phyloP scores from a whole-genome alignment of 2,888 invertebrate genomes.

The Drosophila villosipedis region DNA sequence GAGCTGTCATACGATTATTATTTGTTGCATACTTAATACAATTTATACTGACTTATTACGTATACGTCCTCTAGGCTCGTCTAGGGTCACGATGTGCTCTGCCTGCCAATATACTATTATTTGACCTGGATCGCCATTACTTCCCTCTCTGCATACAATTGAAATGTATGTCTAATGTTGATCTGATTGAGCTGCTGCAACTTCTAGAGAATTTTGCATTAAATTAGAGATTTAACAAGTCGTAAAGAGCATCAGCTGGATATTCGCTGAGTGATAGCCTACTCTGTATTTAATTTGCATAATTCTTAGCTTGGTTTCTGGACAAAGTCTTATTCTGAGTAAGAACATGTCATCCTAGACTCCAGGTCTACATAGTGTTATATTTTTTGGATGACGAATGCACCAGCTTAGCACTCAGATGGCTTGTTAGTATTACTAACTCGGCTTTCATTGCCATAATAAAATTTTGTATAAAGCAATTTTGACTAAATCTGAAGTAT shows the following conservation, averaged over 20 bases:
- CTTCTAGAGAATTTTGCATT: not conserved
- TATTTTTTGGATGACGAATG: too few species aligned
- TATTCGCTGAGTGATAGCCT: not conserved
- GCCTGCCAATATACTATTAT: not conserved
- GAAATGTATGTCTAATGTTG: accelerated
- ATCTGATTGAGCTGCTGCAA: not conserved
- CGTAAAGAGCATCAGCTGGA: not conserved
- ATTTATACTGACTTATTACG: not conserved
- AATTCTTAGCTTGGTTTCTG: not conserved
- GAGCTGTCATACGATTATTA: not conserved
- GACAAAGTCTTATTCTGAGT: not conserved
- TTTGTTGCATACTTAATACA: not conserved
- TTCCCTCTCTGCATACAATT: not conserved
- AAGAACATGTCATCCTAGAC: not conserved
- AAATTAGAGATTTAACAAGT: not conserved
- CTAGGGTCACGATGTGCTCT: not conserved
- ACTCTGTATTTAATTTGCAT: not conserved
- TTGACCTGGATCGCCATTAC: not conserved
- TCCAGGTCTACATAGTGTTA: too few species aligned
- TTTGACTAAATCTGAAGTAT: not conserved
- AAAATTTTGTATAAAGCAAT: not conserved
- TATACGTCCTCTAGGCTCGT: too few species aligned
- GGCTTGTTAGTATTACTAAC: not conserved
- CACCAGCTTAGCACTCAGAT: too few species aligned
- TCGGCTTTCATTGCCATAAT: not conserved